phyloP scores from a whole-genome alignment of 1,140 invertebrate genomes.

The Heliconius himera region DNA sequence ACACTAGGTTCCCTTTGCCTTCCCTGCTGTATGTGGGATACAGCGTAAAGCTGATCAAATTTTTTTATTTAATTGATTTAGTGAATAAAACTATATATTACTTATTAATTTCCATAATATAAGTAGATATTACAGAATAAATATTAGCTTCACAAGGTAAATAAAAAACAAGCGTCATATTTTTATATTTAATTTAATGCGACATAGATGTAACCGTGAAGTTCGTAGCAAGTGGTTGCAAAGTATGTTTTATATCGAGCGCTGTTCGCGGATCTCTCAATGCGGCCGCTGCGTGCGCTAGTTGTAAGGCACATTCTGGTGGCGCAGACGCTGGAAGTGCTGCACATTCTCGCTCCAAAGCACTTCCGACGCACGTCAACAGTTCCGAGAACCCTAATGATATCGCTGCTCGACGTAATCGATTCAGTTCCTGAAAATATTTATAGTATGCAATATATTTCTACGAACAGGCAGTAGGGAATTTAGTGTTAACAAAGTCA shows the following conservation, averaged over 20 bases:
- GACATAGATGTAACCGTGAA: conserved; percentile 65
- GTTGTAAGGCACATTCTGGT: conserved; percentile 93
- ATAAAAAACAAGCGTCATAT: not conserved
- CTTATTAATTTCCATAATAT: too few species aligned
- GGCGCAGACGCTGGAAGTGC: conserved; percentile 89
- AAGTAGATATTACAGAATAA: too few species aligned
- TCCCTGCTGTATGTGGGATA: too few species aligned
- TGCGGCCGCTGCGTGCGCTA: conserved; percentile 90
- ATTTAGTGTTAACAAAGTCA: too few species aligned
- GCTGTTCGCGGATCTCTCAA: conserved; percentile 69
- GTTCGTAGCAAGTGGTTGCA: conserved; percentile 61
- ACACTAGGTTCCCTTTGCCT: too few species aligned
- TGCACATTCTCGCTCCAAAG: conserved; percentile 95
- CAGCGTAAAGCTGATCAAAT: too few species aligned
- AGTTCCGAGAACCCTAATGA: conserved; percentile 93
- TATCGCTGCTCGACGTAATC: conserved; percentile 93
- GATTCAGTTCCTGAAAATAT: conserved; percentile 90
- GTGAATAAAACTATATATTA: too few species aligned
- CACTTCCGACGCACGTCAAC: conserved; percentile 87
- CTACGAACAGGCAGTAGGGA: too few species aligned
- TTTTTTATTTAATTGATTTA: too few species aligned
- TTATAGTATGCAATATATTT: not conserved
- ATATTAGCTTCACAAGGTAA: not conserved
- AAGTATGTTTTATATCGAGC: conserved; percentile 66
- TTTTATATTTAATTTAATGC: conserved; percentile 45